Evolutionary conservation across 2,888 invertebrate genomes (phyloP), one percentile per base, ranked within the genome.

Genomic region (Campaea margaritaria): DNA sequence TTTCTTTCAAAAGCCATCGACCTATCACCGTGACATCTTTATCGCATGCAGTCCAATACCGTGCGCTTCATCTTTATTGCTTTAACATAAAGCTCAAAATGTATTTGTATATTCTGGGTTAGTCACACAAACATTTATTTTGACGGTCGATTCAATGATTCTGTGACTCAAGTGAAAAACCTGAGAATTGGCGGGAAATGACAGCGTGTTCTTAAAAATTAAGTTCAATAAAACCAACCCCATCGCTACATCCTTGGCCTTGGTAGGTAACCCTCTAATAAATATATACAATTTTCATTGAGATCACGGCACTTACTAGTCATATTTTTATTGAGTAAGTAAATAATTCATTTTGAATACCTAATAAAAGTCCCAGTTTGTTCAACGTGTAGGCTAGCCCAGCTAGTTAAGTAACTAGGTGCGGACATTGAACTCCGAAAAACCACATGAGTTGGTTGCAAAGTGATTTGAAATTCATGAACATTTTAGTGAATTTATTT

Each of bases 1-100:
- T 89, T 87, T 87, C 83, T 87, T n/a, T 86, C 72, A 79, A 83
- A 85, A 85, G 90, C 80, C 90, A 90, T 87, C 83, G 90, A 90
- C 90, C 90, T 85, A 76, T 66, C 75, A 75, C 73, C 68, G 67
- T 62, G 67, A 69, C 80, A 70, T 69, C 61, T 62, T 69, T 75
- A 64, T 57, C 54, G 59, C 64, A 71, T 65, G 58, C 58, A 27
- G 47, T n/a, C 16, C n/a, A 34, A 53, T 36, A 41, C 54, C 61
- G 46, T 44, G 13, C 34, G 14, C 12, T 34, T 43, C 7, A 15
- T 45, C 14, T 58, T 75, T 81, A 76, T 53, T 0, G 0, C 28
- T 0, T 34, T 0, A 36, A 0, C 0, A 36, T 81, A 87, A 62
- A 65, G 80, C 65, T 60, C 21, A 75, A 52, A 75, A 63, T 78